Base-by-base conservation (phyloP, 2,113 vertebrate genomes). In the Emydura subglobosa region DNA sequence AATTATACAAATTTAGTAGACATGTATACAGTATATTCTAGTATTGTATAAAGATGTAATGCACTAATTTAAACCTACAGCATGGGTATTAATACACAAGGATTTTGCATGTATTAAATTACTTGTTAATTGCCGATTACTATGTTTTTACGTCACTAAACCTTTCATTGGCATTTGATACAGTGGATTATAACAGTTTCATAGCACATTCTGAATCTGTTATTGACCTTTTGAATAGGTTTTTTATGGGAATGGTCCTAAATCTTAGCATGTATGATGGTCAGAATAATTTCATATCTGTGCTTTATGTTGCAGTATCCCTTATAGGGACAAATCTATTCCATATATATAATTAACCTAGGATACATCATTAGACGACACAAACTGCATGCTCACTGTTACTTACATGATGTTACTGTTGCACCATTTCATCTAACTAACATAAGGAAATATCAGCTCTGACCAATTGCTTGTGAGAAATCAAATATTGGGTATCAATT, bases 311-410 rank as follows among this genome's bases (percentile, higher is more conserved):
- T 85, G 49, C 1, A 79, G 84, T 1, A 47, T 29, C 24, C 2
- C 21, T 1, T 3, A 61, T 1, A 34, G 72, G 72, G 59, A 65
- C 6, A 34, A 34, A 34, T 65, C 59, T 61, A 61, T 29, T 3
- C 21, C 21, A 51, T 72, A 24, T 21, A 72, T 91, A 57, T 54
- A 19, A 4, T 87, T 51, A 65, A 5, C 84, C 14, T 83, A 39
- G 31, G 21, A 39, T 85, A 50, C 19, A 19, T 42, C 3, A 68
- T 79, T 85, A 39, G 31, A 49, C 91, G 83, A 13, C 87, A 59
- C 7, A 3, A 82, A 0, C 1, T 7, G 2, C 0, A 0, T 53
- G 61, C 80, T 1, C 54, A 4, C 7, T 16, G 12, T 91, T 86
- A 53, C 86, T 21, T 2, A 49, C 34, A 4, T 14, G 0, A 47